Conservation (phyloP, 2,888 invertebrate species). For the Harmothoe impar region DNA sequence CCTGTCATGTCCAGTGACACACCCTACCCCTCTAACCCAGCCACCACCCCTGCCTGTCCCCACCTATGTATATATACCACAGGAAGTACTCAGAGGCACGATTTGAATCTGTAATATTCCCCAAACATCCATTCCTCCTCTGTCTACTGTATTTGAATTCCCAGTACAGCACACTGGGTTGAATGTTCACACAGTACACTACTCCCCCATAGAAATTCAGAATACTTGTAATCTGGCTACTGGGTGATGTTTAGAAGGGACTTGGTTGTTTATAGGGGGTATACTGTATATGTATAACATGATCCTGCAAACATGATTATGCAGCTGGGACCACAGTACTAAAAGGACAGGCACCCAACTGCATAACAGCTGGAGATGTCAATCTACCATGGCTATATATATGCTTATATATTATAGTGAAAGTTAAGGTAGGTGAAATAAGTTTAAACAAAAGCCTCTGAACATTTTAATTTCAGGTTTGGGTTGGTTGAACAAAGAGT, state of each 20-base stretch:
- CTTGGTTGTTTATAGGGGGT: slow-evolving; percentile 16
- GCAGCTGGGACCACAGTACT: neutral
- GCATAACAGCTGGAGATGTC: neutral
- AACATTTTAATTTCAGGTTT: too few relatives aligned
- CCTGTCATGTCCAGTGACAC: neutral
- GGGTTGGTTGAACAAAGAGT: too few relatives aligned
- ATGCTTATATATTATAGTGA: neutral
- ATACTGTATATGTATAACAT: slow-evolving; percentile 39
- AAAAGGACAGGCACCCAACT: neutral
- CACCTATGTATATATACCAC: slow-evolving; percentile 13
- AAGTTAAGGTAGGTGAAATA: neutral
- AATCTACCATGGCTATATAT: neutral
- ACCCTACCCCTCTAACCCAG: neutral
- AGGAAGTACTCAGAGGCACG: neutral
- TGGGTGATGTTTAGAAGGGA: neutral
- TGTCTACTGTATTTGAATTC: neutral
- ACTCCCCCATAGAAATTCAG: slow-evolving; percentile 2
- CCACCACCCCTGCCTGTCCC: neutral
- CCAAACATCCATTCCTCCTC: neutral
- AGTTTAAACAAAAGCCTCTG: neutral
- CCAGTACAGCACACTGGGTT: neutral
- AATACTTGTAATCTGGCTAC: slow-evolving; percentile 14
- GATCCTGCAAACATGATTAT: neutral
- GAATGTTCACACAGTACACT: neutral
- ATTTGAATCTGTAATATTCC: slow-evolving; percentile 26